Percentiles rank a stretch among this genome's conserved stretches.
phyloP scores from a whole-genome alignment of 1,140 invertebrate species.

The Solenopsis fugax region DNA sequence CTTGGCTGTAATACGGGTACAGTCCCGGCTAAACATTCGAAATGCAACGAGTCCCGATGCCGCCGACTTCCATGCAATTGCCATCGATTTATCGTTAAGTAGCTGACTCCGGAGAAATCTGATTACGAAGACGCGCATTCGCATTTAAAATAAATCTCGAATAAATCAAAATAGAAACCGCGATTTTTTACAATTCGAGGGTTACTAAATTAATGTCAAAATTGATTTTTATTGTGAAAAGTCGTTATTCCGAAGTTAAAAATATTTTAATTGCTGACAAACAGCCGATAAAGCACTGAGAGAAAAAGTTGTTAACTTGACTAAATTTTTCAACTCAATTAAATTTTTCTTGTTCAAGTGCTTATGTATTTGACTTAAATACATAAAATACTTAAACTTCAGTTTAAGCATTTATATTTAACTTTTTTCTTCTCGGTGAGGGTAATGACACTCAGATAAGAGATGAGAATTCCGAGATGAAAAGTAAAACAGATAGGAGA shows the following conservation, averaged over 20 bases:
- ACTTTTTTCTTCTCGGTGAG: no score
- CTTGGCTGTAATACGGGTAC: constrained; percentile 67
- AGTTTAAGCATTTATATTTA: no score
- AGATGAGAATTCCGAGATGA: neutral
- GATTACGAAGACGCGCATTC: neutral
- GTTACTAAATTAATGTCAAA: neutral
- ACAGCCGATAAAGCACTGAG: neutral
- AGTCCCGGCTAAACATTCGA: constrained; percentile 62
- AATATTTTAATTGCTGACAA: neutral
- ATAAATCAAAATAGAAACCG: neutral
- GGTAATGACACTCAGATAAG: neutral
- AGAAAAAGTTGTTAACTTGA: no score
- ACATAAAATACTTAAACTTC: no score
- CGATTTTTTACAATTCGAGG: neutral
- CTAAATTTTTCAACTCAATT: no score
- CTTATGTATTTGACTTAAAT: no score
- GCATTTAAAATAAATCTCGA: neutral
- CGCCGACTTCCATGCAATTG: constrained; percentile 47
- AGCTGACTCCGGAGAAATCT: neutral
- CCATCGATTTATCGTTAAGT: neutral
- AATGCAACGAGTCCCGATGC: constrained; percentile 25
- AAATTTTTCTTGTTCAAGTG: no score
- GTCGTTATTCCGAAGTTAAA: neutral
- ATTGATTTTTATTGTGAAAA: neutral
- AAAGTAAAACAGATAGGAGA: neutral